Percentiles rank a stretch among this genome's conserved stretches.
These are phyloP conservation scores for Cercopithecus mitis DNA, from an alignment of 2,797 vertebrate species.

Conservation along the genomic window DNA sequence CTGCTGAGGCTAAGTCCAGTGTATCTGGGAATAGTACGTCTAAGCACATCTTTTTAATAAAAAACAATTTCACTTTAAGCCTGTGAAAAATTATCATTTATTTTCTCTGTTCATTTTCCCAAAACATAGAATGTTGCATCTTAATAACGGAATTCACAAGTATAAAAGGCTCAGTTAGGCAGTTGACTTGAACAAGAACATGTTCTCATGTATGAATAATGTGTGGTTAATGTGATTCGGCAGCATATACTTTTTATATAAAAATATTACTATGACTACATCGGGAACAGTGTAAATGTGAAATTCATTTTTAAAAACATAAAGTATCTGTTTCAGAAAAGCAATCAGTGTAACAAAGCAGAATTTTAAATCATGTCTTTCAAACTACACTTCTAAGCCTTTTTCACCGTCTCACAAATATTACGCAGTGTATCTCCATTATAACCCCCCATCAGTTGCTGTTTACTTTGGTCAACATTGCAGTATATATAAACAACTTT, in stretches of 20 bases:
- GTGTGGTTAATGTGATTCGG: conserved; percentile 40
- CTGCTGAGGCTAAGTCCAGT: not conserved
- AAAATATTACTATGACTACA: conserved; percentile 50
- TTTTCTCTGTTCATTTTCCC: conserved; percentile 15
- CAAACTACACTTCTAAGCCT: not conserved
- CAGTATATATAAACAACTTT: not conserved
- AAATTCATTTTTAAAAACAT: conserved; percentile 53
- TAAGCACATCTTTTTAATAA: conserved; percentile 1
- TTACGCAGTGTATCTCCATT: not conserved
- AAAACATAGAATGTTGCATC: conserved; percentile 12
- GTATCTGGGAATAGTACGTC: not conserved
- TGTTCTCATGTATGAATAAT: conserved; percentile 70
- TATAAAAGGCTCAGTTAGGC: not conserved
- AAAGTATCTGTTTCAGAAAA: conserved; percentile 30
- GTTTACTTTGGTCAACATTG: not conserved
- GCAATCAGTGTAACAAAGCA: not conserved
- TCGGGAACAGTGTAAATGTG: conserved; percentile 5
- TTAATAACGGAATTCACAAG: conserved; percentile 38
- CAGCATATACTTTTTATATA: conserved; percentile 47
- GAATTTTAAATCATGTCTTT: conserved; percentile 13
- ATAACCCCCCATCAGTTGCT: not conserved
- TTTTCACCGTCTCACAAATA: not conserved
- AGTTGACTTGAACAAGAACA: conserved; percentile 54
- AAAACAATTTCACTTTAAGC: not conserved
- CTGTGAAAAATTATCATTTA: not conserved